Conservation (phyloP, 2,888 invertebrate genomes). For the Erebia palarica region DNA sequence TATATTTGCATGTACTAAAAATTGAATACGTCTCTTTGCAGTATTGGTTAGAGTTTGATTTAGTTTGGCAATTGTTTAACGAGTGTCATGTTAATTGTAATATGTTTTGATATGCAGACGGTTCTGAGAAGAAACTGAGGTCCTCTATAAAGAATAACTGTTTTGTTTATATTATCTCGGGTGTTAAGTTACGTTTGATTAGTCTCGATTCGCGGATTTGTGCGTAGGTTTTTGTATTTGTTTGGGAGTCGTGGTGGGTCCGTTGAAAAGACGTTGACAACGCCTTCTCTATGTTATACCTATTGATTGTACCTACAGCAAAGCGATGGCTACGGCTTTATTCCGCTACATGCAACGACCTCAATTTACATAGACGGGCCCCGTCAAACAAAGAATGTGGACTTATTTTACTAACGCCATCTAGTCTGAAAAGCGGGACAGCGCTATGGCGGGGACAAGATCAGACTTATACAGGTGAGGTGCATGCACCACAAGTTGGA, state of each 20-base stretch:
- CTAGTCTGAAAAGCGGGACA: no score
- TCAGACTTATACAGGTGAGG: no score
- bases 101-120: constrained; percentile 60
- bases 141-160: constrained; percentile 65
- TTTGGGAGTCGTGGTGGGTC: constrained; percentile 53
- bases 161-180: constrained; percentile 57
- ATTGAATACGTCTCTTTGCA: constrained; percentile 5
- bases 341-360: no score
- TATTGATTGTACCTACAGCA: no score
- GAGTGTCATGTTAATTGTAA: constrained; percentile 26
- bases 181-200: constrained; percentile 62
- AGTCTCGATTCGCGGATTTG: constrained; percentile 68
- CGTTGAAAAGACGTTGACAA: neutral
- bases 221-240: constrained; percentile 64
- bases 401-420: no score
- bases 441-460: no score
- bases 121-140: constrained; percentile 65
- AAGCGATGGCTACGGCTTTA: no score
- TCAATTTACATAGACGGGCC: no score
- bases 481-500: no score
- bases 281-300: no score
- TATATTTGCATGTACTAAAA: constrained; percentile 10
- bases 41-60: constrained; percentile 17
- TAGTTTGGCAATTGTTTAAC: constrained; percentile 17
- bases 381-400: no score